These are phyloP conservation scores for Onychomys leucogaster DNA, from an alignment of 2,797 vertebrate genomes.

Conservation along the genomic window DNA sequence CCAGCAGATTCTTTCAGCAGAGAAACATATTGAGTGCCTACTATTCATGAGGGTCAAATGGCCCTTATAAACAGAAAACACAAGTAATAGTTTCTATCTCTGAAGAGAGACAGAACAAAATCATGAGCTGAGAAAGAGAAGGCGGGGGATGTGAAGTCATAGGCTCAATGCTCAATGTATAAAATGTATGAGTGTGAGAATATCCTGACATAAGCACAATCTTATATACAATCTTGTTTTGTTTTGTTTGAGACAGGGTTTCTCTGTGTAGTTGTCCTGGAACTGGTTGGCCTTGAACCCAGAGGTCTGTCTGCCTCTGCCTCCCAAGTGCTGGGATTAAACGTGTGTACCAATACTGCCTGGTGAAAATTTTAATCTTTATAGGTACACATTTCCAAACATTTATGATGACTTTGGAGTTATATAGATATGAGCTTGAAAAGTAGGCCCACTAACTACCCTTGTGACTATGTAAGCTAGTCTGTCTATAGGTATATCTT, in stretches of 20 bases:
- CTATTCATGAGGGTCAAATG: background rate
- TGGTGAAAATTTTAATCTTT: background rate
- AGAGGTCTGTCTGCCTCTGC: background rate
- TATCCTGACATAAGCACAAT: background rate
- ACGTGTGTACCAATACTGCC: background rate
- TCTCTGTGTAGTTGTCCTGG: background rate
- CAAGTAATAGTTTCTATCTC: background rate
- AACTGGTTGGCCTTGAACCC: background rate
- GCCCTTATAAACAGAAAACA: slow-evolving; percentile 15
- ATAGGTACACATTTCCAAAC: background rate
- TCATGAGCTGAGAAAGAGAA: background rate
- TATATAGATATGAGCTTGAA: slow-evolving; percentile 30
- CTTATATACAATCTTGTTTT: background rate
- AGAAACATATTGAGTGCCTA: background rate
- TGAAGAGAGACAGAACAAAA: slow-evolving; percentile 20
- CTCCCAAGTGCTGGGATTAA: background rate
- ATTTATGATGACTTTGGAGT: background rate
- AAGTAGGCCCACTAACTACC: background rate
- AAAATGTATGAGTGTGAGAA: background rate
- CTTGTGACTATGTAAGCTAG: background rate
- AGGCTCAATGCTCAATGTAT: background rate
- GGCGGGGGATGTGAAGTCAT: background rate
- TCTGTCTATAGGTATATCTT: background rate
- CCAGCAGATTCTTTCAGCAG: slow-evolving; percentile 22
- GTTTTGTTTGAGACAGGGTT: background rate